These are phyloP conservation scores for Hyles euphorbiae DNA, from an alignment of 1,140 invertebrate genomes.

Conservation along the genomic window DNA sequence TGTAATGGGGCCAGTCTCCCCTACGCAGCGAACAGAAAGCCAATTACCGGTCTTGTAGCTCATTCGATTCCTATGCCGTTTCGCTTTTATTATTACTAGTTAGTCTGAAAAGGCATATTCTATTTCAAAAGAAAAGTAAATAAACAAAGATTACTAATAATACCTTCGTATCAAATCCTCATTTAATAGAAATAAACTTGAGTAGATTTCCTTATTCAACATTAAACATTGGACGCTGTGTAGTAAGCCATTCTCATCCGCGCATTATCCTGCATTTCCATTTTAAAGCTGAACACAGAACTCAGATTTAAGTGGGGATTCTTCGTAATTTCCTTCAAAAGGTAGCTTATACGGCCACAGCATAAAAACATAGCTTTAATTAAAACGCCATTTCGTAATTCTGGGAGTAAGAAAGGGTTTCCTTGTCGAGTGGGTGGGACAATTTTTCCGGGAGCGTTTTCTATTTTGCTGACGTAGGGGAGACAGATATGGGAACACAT, in stretches of 20 bases:
- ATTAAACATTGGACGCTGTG: slow-evolving; percentile 14
- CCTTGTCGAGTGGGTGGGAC: neutral
- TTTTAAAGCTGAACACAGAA: slow-evolving; percentile 24
- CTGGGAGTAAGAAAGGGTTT: too few relatives aligned
- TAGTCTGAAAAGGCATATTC: too few relatives aligned
- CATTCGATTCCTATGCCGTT: too few relatives aligned
- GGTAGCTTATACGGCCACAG: slow-evolving; percentile 7
- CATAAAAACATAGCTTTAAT: too few relatives aligned
- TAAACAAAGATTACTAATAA: too few relatives aligned
- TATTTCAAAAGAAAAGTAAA: too few relatives aligned
- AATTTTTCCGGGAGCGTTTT: neutral
- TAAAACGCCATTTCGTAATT: too few relatives aligned
- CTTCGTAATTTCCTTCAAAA: slow-evolving; percentile 20
- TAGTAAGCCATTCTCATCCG: slow-evolving; percentile 22
- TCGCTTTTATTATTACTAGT: too few relatives aligned
- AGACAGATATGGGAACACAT: too few relatives aligned
- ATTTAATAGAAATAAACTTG: slow-evolving; percentile 20
- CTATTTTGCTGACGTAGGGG: neutral
- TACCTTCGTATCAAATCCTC: neutral
- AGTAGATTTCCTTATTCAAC: slow-evolving; percentile 15
- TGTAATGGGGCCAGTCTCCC: too few relatives aligned
- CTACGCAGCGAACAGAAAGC: too few relatives aligned
- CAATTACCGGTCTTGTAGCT: too few relatives aligned
- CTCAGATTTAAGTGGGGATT: slow-evolving; percentile 23
- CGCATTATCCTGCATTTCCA: slow-evolving; percentile 28